phyloP scores from a whole-genome alignment of 2,888 invertebrate species.

The Nezara viridula region DNA sequence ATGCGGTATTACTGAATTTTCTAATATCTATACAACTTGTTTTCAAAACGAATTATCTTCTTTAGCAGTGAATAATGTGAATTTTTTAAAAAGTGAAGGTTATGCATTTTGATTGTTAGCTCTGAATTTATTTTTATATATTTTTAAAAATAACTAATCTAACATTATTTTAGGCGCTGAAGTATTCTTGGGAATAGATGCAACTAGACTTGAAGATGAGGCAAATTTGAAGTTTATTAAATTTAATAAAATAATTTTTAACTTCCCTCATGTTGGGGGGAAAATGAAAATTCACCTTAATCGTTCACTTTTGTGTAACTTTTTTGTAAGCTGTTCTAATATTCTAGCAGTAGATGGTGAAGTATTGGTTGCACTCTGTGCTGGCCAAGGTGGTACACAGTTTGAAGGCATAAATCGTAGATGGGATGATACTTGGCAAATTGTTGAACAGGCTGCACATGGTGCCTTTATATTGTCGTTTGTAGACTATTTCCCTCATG shows the following conservation, averaged over 20 bases:
- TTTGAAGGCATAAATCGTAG: constrained; percentile 70
- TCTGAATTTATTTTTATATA: neutral
- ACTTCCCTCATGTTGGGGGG: constrained; percentile 76
- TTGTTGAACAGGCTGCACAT: constrained; percentile 73
- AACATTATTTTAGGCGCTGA: constrained; percentile 69
- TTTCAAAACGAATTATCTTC: constrained; percentile 68
- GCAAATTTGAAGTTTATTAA: constrained; percentile 66
- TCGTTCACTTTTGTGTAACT: constrained; percentile 71
- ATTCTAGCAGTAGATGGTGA: constrained; percentile 69
- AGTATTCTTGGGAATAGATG: constrained; percentile 72
- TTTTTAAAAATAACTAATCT: constrained; percentile 59
- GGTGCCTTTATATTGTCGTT: constrained; percentile 70
- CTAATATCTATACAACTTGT: constrained; percentile 66
- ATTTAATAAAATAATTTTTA: constrained; percentile 73
- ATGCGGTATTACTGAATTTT: constrained; percentile 31
- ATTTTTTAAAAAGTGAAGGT: constrained; percentile 68
- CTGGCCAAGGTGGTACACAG: constrained; percentile 72
- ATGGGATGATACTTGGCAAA: constrained; percentile 72
- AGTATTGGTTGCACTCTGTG: constrained; percentile 71
- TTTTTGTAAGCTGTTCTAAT: constrained; percentile 70
- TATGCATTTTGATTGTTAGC: constrained; percentile 61
- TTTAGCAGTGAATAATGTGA: constrained; percentile 67
- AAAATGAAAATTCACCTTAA: constrained; percentile 75
- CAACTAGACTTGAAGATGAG: constrained; percentile 69
- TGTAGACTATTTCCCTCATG: constrained; percentile 69